Evolutionary conservation across 2,113 vertebrate species (phyloP).

Genomic region (Scolopax mira): DNA sequence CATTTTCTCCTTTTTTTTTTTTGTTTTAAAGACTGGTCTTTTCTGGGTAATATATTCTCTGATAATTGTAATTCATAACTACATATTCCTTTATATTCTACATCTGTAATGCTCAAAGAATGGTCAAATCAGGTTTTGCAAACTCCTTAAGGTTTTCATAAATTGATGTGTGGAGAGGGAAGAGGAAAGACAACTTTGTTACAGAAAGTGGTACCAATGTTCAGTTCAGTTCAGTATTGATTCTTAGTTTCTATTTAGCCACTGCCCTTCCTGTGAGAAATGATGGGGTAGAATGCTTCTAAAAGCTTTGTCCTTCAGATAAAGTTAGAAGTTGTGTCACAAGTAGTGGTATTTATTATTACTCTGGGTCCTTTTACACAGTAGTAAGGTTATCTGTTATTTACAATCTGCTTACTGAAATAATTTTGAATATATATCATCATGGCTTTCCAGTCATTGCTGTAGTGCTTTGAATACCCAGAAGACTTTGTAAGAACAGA

Average conservation of each 20-base stretch:
- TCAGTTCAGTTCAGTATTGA: neutral
- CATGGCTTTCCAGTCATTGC: neutral
- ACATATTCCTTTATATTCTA: neutral
- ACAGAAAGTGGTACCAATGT: neutral
- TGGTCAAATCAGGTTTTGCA: neutral
- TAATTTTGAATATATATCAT: neutral
- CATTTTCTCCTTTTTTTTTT: accelerated
- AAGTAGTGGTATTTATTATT: neutral
- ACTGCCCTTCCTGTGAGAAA: neutral
- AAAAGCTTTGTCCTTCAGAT: neutral
- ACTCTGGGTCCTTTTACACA: neutral
- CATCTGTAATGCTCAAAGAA: neutral
- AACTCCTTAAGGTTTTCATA: neutral
- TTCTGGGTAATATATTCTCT: neutral
- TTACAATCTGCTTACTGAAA: neutral
- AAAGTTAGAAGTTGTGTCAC: neutral
- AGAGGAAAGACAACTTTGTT: neutral
- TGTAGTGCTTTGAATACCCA: neutral
- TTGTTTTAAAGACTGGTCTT: neutral
- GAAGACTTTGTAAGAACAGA: neutral
- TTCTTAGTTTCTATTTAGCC: neutral
- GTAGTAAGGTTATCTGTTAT: neutral
- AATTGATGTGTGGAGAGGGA: neutral
- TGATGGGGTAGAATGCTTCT: neutral
- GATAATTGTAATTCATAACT: neutral